Evolutionary conservation across 2,888 invertebrate genomes (phyloP), one percentile per base, ranked within the genome.

Genomic region (Encarsia formosa): DNA sequence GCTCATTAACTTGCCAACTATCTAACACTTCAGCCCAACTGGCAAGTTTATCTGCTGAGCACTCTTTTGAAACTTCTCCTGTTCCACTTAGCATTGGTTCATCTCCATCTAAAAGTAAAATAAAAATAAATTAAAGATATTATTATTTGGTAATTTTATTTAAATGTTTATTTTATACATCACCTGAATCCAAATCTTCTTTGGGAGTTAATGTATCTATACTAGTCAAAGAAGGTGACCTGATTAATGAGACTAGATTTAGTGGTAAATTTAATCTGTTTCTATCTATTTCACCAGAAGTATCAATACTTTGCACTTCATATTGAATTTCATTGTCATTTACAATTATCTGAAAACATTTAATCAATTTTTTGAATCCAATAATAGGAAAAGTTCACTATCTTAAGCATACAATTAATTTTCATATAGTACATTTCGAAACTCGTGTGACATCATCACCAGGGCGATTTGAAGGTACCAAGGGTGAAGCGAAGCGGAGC

Each of bases 21-120:
- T 83, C 81, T 6, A 91, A 73, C 11, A 94, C 88, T 68, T 95
- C 93, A 47, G 87, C 87, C 98, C 98, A 99, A 63, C 87, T 89
- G 48, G 89, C 90, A 39, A 99, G 78, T 41, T 95, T 91, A 61
- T 90, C 91, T 69, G 91, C 92, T 0, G 91, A 87, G 68, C 97
- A 96, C 67, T 98, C 97, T 73, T 95, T 96, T 1, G 94, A 94
- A 1, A 99, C 98, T 67, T 90, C 86, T 0, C 99, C 99, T 4
- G 96, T 97, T 0, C 99, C 99, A 74, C 96, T 97, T n/a, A 97
- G 78, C 57, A 98, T 77, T 0, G 97, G 97, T 68, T 98, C 98
- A 67, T 93, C 93, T 9, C 91, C 91, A 78, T 93, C 92, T 82
- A 62, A 19, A 16, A 6, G 4, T 9, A 35, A 29, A 31, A n/a